Evolutionary conservation across 2,797 vertebrate species (phyloP).

Genomic region (Diceros bicornis): DNA sequence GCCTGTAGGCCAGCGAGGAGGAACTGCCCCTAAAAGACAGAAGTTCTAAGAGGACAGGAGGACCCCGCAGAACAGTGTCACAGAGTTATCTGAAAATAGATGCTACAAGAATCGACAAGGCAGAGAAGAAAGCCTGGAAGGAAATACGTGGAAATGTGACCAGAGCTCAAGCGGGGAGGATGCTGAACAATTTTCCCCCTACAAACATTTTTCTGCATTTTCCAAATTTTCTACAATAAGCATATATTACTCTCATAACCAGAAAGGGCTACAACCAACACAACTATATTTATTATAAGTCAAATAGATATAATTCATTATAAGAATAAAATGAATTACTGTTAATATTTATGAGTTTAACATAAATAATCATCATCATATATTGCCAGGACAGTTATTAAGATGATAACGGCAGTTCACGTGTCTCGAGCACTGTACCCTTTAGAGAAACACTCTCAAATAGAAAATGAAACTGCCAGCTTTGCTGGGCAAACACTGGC

Average conservation of each 20-base stretch:
- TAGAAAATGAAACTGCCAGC: conserved; percentile 70
- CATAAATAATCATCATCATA: not conserved
- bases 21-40: not conserved
- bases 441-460: conserved; percentile 17
- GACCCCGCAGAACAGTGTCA: not conserved
- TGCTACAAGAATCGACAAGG: not conserved
- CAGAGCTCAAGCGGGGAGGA: not conserved
- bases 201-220: not conserved
- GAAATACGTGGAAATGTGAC: not conserved
- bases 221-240: not conserved
- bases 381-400: not conserved
- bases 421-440: not conserved
- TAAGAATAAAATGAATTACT: not conserved
- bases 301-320: not conserved
- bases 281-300: not conserved
- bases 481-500: not conserved
- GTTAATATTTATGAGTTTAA: not conserved
- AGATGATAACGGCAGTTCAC: rapidly evolving
- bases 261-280: not conserved
- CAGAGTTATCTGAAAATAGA: not conserved
- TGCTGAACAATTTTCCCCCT: not conserved
- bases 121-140: not conserved
- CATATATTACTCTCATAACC: not conserved
- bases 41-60: not conserved
- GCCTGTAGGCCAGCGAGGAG: not conserved